Evolutionary conservation across 1,140 invertebrate genomes (phyloP), one percentile per base, ranked within the genome.

Genomic region (Sipha flava): DNA sequence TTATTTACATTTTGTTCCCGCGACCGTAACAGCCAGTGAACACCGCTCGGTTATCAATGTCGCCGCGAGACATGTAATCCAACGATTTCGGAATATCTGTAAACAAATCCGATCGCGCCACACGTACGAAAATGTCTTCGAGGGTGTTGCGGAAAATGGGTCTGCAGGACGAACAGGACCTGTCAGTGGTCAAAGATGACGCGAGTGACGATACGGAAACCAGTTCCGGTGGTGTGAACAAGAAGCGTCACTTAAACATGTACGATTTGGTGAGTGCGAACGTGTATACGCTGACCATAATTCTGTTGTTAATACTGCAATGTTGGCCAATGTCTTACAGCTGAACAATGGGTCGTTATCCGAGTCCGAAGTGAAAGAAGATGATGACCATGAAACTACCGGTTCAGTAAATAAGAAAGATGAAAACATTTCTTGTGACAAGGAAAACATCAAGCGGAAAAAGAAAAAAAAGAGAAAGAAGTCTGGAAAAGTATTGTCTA

Each of bases 391-490:
- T 84, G 89, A 90, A 84, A 90, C 89, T 21, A 88, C 89, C 82
- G 87, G 88, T 52, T 86, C 86, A 1, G 87, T 87, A 40, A 85
- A 87, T 31, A 87, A 86, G 18, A 81, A 81, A 31, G 83, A 84
- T 79, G 80, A 59, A 26, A 52, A 59, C 12, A 81, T 84, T 14
- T 83, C 83, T 68, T 82, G 83, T n/a, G 82, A 85, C n/a, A 84
- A 85, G 75, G 81, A 84, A 9, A 83, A 80, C 79, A 84, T 85
- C 16, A 87, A 87, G 52, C 87, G 87, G 75, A 90, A 89, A 81
- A 91, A 89, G 82, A 91, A 89, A 82, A 92, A 91, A 83, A 91
- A 90, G 83, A 90, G 89, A 83, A 88, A 88, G 82, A 89, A 88
- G 82, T 84, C 87, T 77, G 85, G 84, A 45, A 88, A 88, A 83